Evolutionary conservation across 2,113 vertebrate genomes (phyloP).

Genomic region (Echinops telfairi): DNA sequence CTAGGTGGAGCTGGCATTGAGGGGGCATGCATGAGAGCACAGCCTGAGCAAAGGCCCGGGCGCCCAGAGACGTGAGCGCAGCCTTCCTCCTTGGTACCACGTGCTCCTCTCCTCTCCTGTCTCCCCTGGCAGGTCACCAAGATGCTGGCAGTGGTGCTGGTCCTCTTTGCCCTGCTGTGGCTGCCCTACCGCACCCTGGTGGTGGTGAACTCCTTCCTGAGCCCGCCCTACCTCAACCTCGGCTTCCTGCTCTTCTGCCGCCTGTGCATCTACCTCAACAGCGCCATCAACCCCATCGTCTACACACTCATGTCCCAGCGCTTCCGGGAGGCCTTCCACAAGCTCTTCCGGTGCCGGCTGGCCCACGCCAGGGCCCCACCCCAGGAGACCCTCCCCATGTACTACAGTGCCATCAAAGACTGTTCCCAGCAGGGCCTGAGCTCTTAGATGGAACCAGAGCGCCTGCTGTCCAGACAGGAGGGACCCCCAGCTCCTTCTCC

Average conservation of each 20-base stretch:
- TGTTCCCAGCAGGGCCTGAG: slow-evolving; percentile 85
- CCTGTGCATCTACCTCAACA: slow-evolving; percentile 83
- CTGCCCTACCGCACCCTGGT: slow-evolving; percentile 92
- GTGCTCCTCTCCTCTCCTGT: not conserved
- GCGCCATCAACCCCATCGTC: slow-evolving; percentile 80
- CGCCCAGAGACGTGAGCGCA: too few species aligned
- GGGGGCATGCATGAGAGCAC: too few species aligned
- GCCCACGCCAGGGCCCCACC: slow-evolving; percentile 53
- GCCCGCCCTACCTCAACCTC: slow-evolving; percentile 89
- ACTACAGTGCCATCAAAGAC: slow-evolving; percentile 88
- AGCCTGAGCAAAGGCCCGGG: not conserved
- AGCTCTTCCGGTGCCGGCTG: slow-evolving; percentile 86
- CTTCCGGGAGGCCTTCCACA: slow-evolving; percentile 90
- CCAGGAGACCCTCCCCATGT: slow-evolving; percentile 80
- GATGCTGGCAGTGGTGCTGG: slow-evolving; percentile 91
- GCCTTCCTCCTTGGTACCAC: too few species aligned
- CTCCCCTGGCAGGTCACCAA: slow-evolving; percentile 89
- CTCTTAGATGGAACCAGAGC: slow-evolving; percentile 31
- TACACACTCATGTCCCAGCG: slow-evolving; percentile 94
- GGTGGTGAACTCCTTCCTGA: slow-evolving; percentile 93
- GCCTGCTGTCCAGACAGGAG: slow-evolving; percentile 64
- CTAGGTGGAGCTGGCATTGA: not conserved
- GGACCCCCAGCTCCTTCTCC: not conserved
- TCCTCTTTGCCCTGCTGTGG: slow-evolving; percentile 92
- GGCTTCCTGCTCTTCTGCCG: slow-evolving; percentile 94